Conservation (phyloP, 2,797 vertebrate genomes). For the Cynodonichthys magdalenae region DNA sequence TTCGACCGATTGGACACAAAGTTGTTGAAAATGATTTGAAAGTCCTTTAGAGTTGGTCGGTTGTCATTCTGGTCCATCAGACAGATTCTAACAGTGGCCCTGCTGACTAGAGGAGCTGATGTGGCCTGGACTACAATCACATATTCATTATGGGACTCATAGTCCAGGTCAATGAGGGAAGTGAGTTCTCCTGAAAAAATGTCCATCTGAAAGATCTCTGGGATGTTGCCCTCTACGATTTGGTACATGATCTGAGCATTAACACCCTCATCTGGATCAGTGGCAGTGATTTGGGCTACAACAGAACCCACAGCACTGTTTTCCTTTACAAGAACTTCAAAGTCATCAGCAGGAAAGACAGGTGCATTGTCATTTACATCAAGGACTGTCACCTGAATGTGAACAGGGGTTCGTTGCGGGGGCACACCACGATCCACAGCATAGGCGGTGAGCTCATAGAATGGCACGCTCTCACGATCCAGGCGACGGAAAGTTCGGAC, state of each 20-base stretch:
- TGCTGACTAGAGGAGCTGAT: conserved; percentile 95
- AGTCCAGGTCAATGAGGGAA: conserved; percentile 97
- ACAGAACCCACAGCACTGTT: conserved; percentile 96
- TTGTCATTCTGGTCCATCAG: conserved; percentile 98
- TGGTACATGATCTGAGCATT: conserved; percentile 99
- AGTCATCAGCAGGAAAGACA: conserved; percentile 94
- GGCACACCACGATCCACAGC: conserved; percentile 95
- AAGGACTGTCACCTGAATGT: conserved; percentile 92
- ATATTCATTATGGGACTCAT: conserved; percentile 90
- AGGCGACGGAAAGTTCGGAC: conserved; percentile 91
- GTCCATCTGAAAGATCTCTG: conserved; percentile 99
- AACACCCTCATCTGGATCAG: conserved; percentile 93
- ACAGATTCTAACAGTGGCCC: conserved; percentile 92
- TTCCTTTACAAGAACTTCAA: conserved; percentile 95
- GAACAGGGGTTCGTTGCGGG: conserved; percentile 91
- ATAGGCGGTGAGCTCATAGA: conserved; percentile 94
- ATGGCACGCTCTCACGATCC: conserved; percentile 91
- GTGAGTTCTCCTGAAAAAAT: conserved; percentile 99
- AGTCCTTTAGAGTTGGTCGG: conserved; percentile 91
- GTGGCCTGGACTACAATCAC: conserved; percentile 98
- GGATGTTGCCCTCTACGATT: conserved; percentile 98
- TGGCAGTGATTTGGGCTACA: conserved; percentile 93
- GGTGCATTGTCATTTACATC: conserved; percentile 98
- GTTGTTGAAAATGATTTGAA: conserved; percentile 99
- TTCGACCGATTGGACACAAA: conserved; percentile 97